phyloP scores from a whole-genome alignment of 2,797 vertebrate genomes.

The Spinibarbus caldwelli region DNA sequence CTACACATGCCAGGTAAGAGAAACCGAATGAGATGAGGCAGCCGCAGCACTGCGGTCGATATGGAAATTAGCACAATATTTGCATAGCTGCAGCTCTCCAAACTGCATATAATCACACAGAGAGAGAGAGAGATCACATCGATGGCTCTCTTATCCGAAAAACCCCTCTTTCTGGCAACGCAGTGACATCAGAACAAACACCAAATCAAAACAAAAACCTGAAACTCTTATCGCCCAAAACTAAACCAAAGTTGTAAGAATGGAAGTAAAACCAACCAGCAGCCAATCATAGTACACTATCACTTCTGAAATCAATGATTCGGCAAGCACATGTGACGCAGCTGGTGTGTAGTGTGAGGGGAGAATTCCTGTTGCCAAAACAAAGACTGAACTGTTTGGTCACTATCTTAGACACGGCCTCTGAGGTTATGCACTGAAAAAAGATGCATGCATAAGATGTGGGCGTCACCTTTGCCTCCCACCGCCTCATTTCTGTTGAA shows the following conservation, averaged over 20 bases:
- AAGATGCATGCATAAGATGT: slow-evolving; percentile 55
- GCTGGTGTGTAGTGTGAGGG: slow-evolving; percentile 65
- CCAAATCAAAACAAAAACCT: background rate
- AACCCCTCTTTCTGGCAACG: background rate
- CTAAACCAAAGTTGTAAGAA: background rate
- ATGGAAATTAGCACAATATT: slow-evolving; percentile 19
- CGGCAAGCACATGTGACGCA: slow-evolving; percentile 38
- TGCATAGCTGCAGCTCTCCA: slow-evolving; percentile 19
- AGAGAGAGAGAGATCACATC: background rate
- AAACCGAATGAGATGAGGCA: background rate
- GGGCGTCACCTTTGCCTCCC: background rate
- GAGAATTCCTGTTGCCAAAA: slow-evolving; percentile 73
- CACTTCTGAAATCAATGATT: slow-evolving; percentile 12
- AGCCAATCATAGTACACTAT: slow-evolving; percentile 4
- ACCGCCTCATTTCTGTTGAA: slow-evolving; percentile 42
- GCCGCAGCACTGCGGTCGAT: background rate
- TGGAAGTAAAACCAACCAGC: slow-evolving; percentile 14
- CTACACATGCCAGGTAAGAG: background rate
- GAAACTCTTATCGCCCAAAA: background rate
- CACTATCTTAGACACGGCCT: slow-evolving; percentile 57
- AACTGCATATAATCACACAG: background rate
- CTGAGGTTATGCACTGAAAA: slow-evolving; percentile 52
- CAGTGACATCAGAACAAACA: slow-evolving; percentile 5
- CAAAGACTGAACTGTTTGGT: slow-evolving; percentile 72
- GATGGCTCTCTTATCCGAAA: background rate